Base-by-base conservation (phyloP, 2,113 vertebrate genomes). In the Harpagus bidentatus region DNA sequence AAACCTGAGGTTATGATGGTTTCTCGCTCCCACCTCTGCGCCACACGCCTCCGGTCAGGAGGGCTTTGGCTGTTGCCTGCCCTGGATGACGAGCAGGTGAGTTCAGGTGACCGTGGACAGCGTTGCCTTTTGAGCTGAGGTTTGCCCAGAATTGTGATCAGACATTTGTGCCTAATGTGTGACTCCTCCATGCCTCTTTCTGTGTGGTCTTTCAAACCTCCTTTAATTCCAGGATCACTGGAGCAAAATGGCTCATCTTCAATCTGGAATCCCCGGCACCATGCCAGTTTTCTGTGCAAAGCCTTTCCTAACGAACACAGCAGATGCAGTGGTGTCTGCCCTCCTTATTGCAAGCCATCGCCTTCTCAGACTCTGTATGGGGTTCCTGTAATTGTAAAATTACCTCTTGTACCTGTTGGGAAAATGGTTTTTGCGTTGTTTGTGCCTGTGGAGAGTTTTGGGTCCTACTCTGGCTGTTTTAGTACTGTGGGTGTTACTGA, bases 21-120 rank as follows among this genome's bases (percentile, higher is more conserved):
- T 71, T 34, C 26, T 56, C 1, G 1, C 32, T 22, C 42, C 26
- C 14, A 17, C 31, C 62, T 52, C 25, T 0, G 3, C 0, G 3
- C n/a, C 3, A 3, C 71, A 42, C 31, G 8, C 13, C 34, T 53
- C 29, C 1, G 0, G 29, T 10, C 40, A n/a, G 53, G 55, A 17
- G 29, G 20, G 29, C 40, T 31, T 28, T 1, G 5, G 45, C 9
- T 13, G 4, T 15, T 8, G 8, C 45, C 23, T 67, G 82, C 38
- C 23, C 38, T 1, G 0, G 16, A 13, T 1, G 7, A 13, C 1
- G 17, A 13, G 38, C 13, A 3, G 26, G 34, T 25, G 38, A 21
- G 29, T 25, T 26, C 23, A 4, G n/a, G 34, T 42, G 20, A 20
- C 40, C 1, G 0, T 26, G 23, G 45, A 18, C 53, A 28, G 25